A percentile compares a stretch with the other conserved stretches of the same genome.
These are phyloP conservation scores for Thymelicus acteon DNA, from an alignment of 2,888 invertebrate species.

Conservation along the genomic window DNA sequence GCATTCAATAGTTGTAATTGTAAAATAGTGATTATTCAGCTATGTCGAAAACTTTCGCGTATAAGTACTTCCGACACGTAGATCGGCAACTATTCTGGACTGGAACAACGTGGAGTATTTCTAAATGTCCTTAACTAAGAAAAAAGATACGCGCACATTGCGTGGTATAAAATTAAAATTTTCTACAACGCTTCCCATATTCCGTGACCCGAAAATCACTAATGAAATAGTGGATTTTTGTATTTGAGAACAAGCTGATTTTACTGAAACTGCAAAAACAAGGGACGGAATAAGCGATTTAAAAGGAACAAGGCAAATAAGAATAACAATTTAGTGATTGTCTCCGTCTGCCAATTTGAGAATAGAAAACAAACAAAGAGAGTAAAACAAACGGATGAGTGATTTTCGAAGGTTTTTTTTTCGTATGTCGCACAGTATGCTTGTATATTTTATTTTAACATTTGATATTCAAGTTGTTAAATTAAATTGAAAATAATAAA, in stretches of 20 bases:
- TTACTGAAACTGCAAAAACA: background rate
- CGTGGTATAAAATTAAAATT: no score
- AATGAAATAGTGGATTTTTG: background rate
- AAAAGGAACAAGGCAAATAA: slow-evolving; percentile 1
- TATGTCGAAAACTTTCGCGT: no score
- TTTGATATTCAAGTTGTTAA: background rate
- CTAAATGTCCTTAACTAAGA: no score
- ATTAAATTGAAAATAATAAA: no score
- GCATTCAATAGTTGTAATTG: no score
- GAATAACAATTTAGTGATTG: slow-evolving; percentile 9
- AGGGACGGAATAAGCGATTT: slow-evolving; percentile 2
- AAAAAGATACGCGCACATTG: no score
- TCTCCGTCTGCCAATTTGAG: slow-evolving; percentile 7
- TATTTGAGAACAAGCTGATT: background rate
- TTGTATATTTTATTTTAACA: background rate
- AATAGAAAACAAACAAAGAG: slow-evolving; percentile 9
- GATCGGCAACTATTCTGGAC: no score
- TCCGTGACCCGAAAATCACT: background rate
- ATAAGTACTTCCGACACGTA: no score
- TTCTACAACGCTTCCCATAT: no score
- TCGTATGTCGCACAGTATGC: background rate
- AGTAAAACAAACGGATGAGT: background rate
- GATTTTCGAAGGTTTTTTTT: slow-evolving; percentile 10
- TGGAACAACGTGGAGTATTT: no score
- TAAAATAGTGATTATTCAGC: no score